Base-by-base conservation (phyloP, 2,888 invertebrate genomes). In the Coenonympha arcania region DNA sequence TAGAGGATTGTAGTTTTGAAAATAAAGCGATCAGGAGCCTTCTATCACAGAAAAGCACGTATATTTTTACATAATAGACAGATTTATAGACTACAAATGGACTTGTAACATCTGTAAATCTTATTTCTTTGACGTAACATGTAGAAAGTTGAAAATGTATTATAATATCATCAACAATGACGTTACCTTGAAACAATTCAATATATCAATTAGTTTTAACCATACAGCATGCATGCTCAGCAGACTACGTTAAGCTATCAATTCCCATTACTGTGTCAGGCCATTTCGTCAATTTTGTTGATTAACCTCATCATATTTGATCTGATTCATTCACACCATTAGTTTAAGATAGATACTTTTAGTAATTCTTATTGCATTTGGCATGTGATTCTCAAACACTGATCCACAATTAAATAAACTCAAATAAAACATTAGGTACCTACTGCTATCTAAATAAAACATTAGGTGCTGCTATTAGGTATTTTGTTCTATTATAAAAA, bases 231-330 rank as follows among this genome's bases (percentile, higher is more conserved):
- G 1, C 19, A 37, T 20, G 42, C 13, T 36, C 34, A 18, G 19
- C 34, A 8, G 15, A 42, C 26, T 30, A 34, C 42, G 13, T 36
- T 30, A 42, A 13, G 28, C 36, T 15, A 16, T 16, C 30, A 43
- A 43, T 48, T 42, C 41, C 20, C 36, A 36, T 42, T 43, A 48
- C 43, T 48, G 19, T 34, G 19, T 20, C 22, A 22, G 15, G 15
- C 37, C 22, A 37, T 24, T 37, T 37, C 15, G 37, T 24, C 22
- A 37, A 37, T 37, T 22, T 37, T 37, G 37, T 37, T 20, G 22
- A 22, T 37, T 22, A 22, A 37, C 37, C 37, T 22, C 37, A 37
- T 37, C 37, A 11, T n/a, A 37, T 22, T 13, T 37, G 37, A 24
- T 15, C 37, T 37, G 37, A 37, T 37, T 37, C 37, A 37, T 22